Base-by-base conservation (phyloP, 2,888 invertebrate species). In the Melinaea menophilus region DNA sequence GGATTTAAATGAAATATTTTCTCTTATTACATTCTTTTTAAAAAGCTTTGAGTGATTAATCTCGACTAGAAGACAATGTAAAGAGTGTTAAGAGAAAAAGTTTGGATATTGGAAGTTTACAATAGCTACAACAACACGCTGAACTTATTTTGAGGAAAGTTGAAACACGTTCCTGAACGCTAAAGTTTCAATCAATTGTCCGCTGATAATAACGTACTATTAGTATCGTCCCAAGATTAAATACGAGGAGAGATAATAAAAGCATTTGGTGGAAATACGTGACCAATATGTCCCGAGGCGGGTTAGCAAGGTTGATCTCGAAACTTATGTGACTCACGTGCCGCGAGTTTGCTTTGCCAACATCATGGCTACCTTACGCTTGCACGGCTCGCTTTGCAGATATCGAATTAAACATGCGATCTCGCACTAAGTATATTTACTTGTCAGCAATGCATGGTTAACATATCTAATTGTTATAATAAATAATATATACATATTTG, bases 261-360 rank as follows among this genome's bases (percentile, higher is more conserved):
- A 84, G 81, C 81, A 81, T 81, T 81, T 79, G 81, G 79, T 75
- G 77, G 73, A 78, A 80, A 78, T 82, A 88, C 88, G 88, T 88
- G 88, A 88, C 86, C 88, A 87, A 88, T 89, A 85, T 84, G 86
- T 86, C 85, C 79, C 79, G 59, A 69, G 74, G 79, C 75, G 79
- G 77, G 78, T 77, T 76, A 74, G 76, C 56, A 48, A 69, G 70
- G 73, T 74, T 75, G 78, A 78, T 78, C 80, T 75, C 73, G 22
- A 74, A 78, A 75, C 81, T 83, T 85, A 88, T 87, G 86, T 86
- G 75, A 74, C 79, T 84, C 88, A 88, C 88, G 88, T 88, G 72
- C 70, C 71, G 70, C 74, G 82, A 87, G 87, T 87, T 88, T 88
- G 86, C 85, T 86, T 81, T 82, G 81, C 83, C 83, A 84, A 84